Evolutionary conservation across 1,140 invertebrate genomes (phyloP).

Genomic region (Neodiprion pinetum): DNA sequence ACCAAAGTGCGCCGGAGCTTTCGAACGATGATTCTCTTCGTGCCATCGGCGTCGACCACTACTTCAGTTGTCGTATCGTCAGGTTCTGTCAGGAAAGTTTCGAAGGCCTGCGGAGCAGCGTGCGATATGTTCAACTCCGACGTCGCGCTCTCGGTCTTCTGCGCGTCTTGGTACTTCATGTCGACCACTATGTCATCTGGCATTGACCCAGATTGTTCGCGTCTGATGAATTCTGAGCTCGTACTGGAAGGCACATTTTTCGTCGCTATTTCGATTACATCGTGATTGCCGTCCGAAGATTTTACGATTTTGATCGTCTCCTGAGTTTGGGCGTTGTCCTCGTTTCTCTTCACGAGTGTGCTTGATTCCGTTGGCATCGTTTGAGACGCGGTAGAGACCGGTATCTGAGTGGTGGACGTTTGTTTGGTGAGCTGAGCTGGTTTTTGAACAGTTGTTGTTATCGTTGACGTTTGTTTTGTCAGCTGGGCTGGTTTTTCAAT

Average conservation of each 20-base stretch:
- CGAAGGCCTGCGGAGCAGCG: slow-evolving; percentile 75
- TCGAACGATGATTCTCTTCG: slow-evolving; percentile 78
- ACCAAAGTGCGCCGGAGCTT: slow-evolving; percentile 64
- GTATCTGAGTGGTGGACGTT: slow-evolving; percentile 49
- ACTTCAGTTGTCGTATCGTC: slow-evolving; percentile 81
- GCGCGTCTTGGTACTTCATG: slow-evolving; percentile 71
- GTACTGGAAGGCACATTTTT: slow-evolving; percentile 62
- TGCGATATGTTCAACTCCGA: slow-evolving; percentile 72
- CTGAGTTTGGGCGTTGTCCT: slow-evolving; percentile 36
- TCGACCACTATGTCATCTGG: slow-evolving; percentile 72
- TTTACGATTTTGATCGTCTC: slow-evolving; percentile 77
- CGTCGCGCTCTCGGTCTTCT: slow-evolving; percentile 59
- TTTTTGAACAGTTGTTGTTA: slow-evolving; percentile 30
- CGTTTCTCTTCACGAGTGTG: slow-evolving; percentile 12
- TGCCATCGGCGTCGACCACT: slow-evolving; percentile 81
- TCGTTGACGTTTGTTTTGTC: slow-evolving; percentile 53
- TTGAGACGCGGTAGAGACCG: slow-evolving; percentile 36
- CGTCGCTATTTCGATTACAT: slow-evolving; percentile 81
- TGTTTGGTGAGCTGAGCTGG: slow-evolving; percentile 46
- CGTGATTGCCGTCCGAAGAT: slow-evolving; percentile 71
- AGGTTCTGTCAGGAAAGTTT: slow-evolving; percentile 78
- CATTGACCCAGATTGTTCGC: slow-evolving; percentile 23
- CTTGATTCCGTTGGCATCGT: slow-evolving; percentile 36
- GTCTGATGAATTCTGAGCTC: slow-evolving; percentile 49
- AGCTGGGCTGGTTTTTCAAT: slow-evolving; percentile 42